These are phyloP conservation scores for Margarornis squamiger DNA, from an alignment of 2,797 vertebrate genomes.

Conservation along the genomic window DNA sequence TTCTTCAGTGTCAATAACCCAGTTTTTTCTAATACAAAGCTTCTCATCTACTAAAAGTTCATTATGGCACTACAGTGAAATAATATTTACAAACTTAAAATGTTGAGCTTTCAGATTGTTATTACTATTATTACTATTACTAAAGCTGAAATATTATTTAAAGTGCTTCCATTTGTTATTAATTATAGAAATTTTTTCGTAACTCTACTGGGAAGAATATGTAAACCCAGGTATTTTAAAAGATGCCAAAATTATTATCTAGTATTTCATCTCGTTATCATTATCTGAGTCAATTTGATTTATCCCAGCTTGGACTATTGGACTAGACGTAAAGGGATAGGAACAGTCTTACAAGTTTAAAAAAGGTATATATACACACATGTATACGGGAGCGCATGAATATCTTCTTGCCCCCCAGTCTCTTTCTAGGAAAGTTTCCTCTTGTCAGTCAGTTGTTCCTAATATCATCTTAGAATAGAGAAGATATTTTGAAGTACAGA, in stretches of 20 bases:
- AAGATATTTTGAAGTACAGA: conserved; percentile 59
- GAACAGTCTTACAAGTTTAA: conserved; percentile 59
- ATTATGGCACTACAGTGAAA: conserved; percentile 13
- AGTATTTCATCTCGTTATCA: conserved; percentile 42
- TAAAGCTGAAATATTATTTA: not conserved
- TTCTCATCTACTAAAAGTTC: conserved; percentile 3
- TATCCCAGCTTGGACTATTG: conserved; percentile 68
- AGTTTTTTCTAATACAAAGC: not conserved
- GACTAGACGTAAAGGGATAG: conserved; percentile 55
- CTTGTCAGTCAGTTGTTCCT: conserved; percentile 68
- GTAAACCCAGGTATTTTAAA: conserved; percentile 43
- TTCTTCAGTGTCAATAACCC: not conserved
- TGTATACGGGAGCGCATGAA: conserved; percentile 45
- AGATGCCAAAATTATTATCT: conserved; percentile 40
- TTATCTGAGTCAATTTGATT: conserved; percentile 66
- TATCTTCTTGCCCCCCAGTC: conserved; percentile 59
- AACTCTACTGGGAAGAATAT: not conserved
- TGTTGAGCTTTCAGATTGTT: not conserved
- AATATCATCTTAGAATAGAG: conserved; percentile 61
- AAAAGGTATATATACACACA: not conserved
- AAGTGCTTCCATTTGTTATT: not conserved
- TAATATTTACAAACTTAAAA: conserved; percentile 20
- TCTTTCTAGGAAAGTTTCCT: conserved; percentile 68
- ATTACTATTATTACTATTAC: not conserved
- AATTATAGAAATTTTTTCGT: conserved; percentile 31